phyloP scores from a whole-genome alignment of 2,888 invertebrate species.

The Papilio demoleus region DNA sequence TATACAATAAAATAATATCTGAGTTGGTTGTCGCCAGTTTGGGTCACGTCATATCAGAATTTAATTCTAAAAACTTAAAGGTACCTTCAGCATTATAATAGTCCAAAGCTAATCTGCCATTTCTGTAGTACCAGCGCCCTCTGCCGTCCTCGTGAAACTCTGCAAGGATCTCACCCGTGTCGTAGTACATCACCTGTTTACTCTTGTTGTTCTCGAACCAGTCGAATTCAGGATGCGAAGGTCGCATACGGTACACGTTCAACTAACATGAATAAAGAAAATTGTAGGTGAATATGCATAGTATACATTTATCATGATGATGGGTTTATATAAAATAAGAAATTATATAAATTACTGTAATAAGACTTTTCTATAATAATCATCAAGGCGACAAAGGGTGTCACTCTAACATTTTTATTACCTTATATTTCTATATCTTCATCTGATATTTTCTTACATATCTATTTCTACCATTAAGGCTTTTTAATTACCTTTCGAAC shows the following conservation, averaged over 20 bases:
- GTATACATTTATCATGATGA: no score
- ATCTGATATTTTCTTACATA: no score
- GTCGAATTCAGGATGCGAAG: constrained; percentile 73
- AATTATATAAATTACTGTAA: no score
- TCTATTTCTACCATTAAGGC: background rate
- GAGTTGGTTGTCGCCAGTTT: no score
- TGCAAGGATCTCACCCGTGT: constrained; percentile 69
- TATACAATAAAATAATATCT: no score
- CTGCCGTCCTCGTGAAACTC: constrained; percentile 70
- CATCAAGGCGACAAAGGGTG: no score
- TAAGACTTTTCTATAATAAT: no score
- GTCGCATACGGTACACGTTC: constrained; percentile 77
- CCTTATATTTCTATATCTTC: no score
- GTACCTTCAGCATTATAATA: constrained; percentile 76
- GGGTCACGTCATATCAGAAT: no score
- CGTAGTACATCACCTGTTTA: constrained; percentile 64
- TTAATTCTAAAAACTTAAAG: background rate
- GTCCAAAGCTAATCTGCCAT: constrained; percentile 69
- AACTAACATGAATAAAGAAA: constrained; percentile 57
- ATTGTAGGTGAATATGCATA: background rate
- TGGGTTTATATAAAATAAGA: no score
- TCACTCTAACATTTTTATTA: no score
- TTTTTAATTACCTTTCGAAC: constrained; percentile 67
- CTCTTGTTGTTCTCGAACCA: constrained; percentile 75
- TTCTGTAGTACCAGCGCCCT: constrained; percentile 71